Evolutionary conservation across 2,113 vertebrate genomes (phyloP).

Genomic region (Corythaixoides concolor): DNA sequence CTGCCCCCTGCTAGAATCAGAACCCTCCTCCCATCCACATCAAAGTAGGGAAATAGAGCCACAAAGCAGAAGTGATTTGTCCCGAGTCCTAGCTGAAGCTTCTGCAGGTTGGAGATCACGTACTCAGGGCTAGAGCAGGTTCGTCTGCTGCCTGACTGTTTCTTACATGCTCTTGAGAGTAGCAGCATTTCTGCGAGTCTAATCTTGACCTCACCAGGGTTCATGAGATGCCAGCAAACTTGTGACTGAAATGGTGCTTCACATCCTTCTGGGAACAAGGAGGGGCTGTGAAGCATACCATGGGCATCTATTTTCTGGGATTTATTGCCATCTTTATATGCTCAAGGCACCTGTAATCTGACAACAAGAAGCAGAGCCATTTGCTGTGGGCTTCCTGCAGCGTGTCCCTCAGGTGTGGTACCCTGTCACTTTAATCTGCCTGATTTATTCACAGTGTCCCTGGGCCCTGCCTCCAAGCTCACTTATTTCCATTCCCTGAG

Average conservation of each 20-base stretch:
- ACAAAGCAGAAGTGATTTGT: not conserved
- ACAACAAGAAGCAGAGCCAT: not conserved
- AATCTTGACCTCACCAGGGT: not conserved
- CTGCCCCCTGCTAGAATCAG: not conserved
- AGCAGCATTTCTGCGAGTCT: not conserved
- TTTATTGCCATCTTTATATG: not conserved
- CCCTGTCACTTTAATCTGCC: not conserved
- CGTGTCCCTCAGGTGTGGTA: not conserved
- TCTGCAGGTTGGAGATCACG: not conserved
- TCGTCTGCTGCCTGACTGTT: not conserved
- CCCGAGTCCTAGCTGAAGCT: not conserved
- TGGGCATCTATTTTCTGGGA: not conserved
- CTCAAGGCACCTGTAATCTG: not conserved
- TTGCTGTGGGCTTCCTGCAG: not conserved
- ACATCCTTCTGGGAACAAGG: not conserved
- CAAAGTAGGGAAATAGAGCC: not conserved
- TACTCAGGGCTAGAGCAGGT: not conserved
- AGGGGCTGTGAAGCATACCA: not conserved
- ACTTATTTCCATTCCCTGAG: not conserved
- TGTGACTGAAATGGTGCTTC: not conserved
- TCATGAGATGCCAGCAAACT: not conserved
- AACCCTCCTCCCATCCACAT: not conserved
- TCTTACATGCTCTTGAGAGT: not conserved
- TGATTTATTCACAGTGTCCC: rapidly evolving
- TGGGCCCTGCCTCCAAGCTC: not conserved